Conservation (phyloP, 64 coral and sea anemone genomes). For the Montipora cactus region DNA sequence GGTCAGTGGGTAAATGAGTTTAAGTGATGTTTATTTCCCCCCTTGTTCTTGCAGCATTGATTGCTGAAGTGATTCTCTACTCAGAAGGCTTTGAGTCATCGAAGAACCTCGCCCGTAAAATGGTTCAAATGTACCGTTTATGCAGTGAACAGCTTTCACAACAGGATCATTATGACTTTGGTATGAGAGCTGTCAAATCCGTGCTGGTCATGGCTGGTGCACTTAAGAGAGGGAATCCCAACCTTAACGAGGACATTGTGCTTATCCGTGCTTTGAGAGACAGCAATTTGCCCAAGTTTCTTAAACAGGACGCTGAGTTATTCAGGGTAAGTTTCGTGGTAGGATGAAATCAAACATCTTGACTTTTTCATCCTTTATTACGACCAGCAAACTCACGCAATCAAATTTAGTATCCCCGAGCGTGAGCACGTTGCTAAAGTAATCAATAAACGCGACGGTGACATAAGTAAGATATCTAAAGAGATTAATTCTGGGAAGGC, state of each 20-base stretch:
- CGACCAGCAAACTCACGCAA: too few species aligned
- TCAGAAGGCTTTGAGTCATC: constrained; percentile 99
- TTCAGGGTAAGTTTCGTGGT: constrained; percentile 81
- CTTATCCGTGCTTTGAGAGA: constrained; percentile 91
- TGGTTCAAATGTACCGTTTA: constrained; percentile 98
- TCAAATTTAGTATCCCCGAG: too few species aligned
- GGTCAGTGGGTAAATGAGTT: not conserved
- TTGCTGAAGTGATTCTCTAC: constrained; percentile 98
- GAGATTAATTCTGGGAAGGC: too few species aligned
- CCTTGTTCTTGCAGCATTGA: constrained; percentile 70
- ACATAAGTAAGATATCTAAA: too few species aligned
- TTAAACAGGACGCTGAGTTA: constrained; percentile 89
- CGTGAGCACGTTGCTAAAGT: too few species aligned
- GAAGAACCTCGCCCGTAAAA: constrained; percentile 97
- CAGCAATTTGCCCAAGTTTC: constrained; percentile 97
- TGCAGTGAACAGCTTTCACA: constrained; percentile 99
- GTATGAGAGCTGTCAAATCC: constrained; percentile 99
- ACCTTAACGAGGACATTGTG: constrained; percentile 95
- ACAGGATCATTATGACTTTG: constrained; percentile 99
- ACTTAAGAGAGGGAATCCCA: constrained; percentile 93
- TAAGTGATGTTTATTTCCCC: not conserved
- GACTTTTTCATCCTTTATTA: too few species aligned
- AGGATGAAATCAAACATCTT: not conserved
- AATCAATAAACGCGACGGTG: too few species aligned
- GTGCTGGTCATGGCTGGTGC: constrained; percentile 99